phyloP scores from a whole-genome alignment of 2,888 invertebrate genomes.

The Ischnura elegans region DNA sequence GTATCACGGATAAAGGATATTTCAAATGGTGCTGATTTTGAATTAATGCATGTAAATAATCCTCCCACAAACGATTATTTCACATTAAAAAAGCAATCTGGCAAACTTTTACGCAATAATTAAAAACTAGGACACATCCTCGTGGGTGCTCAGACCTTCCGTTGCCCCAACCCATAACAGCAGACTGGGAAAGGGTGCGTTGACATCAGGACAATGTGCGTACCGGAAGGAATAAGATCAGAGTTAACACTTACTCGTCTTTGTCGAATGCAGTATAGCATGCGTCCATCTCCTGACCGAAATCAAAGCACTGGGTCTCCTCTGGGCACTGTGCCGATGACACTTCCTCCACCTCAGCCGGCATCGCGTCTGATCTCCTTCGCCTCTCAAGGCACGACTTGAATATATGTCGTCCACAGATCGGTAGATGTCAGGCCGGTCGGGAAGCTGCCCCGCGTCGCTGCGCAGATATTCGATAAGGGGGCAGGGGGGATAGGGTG shows the following conservation, averaged over 20 bases:
- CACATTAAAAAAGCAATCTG: neutral
- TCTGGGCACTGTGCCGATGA: slow-evolving; percentile 44
- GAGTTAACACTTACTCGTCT: slow-evolving; percentile 85
- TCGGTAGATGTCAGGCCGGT: slow-evolving; percentile 74
- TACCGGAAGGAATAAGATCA: neutral
- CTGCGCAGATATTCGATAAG: slow-evolving; percentile 15
- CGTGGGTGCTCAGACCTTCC: neutral
- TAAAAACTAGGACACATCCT: neutral
- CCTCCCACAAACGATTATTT: neutral
- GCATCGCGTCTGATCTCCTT: slow-evolving; percentile 61
- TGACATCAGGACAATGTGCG: neutral
- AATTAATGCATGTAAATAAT: neutral
- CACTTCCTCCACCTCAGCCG: slow-evolving; percentile 66
- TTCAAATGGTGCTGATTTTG: neutral
- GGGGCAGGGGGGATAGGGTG: slow-evolving; percentile 44
- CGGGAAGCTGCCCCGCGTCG: slow-evolving; percentile 71
- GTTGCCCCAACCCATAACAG: neutral
- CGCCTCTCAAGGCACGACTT: slow-evolving; percentile 70
- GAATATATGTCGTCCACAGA: slow-evolving; percentile 70
- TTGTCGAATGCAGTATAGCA: slow-evolving; percentile 95
- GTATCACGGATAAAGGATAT: neutral
- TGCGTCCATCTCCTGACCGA: slow-evolving; percentile 87
- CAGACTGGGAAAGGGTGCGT: neutral
- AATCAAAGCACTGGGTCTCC: slow-evolving; percentile 69
- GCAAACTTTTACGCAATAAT: neutral